Evolutionary conservation across 2,113 vertebrate species (phyloP).

Genomic region (Clarias batrachus): DNA sequence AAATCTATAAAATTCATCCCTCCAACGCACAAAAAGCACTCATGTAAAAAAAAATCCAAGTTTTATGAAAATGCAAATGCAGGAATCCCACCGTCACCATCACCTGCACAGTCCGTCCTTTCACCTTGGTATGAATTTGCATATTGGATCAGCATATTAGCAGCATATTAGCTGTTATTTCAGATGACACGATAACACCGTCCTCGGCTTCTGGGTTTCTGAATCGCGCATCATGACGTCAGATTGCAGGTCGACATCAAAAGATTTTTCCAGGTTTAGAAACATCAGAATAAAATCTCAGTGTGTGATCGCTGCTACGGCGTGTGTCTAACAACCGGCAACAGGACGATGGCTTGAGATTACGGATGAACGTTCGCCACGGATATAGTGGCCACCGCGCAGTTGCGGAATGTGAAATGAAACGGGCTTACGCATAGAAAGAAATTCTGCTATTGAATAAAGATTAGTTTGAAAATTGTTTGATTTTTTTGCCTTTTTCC

Average conservation of each 20-base stretch:
- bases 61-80: neutral
- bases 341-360: neutral
- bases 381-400: neutral
- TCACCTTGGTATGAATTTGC: neutral
- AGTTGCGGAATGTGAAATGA: neutral
- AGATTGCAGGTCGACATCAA: neutral
- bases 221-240: neutral
- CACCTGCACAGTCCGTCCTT: neutral
- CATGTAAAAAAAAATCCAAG: neutral
- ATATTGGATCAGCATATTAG: conserved; percentile 6
- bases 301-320: neutral
- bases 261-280: neutral
- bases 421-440: neutral
- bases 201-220: neutral
- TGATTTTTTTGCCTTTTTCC: too few relatives aligned
- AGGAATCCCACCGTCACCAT: too few relatives aligned
- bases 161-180: conserved; percentile 7
- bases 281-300: neutral
- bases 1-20: neutral
- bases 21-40: neutral
- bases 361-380: neutral
- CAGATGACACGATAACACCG: neutral
- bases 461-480: neutral
- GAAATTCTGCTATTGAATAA: neutral
- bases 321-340: neutral